Evolutionary conservation across 1,140 invertebrate species (phyloP).

Genomic region (Atopsyche davidsoni): DNA sequence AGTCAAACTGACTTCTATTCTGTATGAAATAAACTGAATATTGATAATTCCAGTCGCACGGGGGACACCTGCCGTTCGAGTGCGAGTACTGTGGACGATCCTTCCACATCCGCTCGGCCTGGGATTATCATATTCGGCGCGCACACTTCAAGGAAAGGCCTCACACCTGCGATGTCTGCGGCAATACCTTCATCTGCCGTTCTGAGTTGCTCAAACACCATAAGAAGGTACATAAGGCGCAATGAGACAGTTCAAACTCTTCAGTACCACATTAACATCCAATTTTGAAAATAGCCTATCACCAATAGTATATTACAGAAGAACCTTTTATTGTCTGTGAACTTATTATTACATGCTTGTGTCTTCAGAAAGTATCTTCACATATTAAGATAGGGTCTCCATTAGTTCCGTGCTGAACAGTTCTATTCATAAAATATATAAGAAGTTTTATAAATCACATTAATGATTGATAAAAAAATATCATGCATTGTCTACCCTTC

Average conservation of each 20-base stretch:
- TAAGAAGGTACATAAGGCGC: background rate
- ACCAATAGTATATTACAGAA: background rate
- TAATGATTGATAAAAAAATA: too few species aligned
- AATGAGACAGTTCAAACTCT: background rate
- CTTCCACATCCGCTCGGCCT: constrained; percentile 25
- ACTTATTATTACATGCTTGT: background rate
- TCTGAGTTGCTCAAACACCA: constrained; percentile 16
- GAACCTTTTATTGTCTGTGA: background rate
- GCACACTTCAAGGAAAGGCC: constrained; percentile 25
- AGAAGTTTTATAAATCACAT: too few species aligned
- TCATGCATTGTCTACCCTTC: too few species aligned
- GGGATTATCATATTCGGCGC: constrained; percentile 15
- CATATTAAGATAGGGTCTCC: background rate
- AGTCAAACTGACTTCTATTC: too few species aligned
- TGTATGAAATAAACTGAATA: too few species aligned
- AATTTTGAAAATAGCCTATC: background rate
- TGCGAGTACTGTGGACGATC: constrained; percentile 29
- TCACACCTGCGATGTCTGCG: constrained; percentile 34
- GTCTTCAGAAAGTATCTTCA: background rate
- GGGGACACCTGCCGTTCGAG: constrained; percentile 4
- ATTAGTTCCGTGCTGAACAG: too few species aligned
- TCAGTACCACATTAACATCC: background rate
- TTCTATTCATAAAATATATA: too few species aligned
- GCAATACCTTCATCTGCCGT: constrained; percentile 27
- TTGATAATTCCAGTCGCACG: constrained; percentile 21